These are phyloP conservation scores for Coleophora flavipennella DNA, from an alignment of 2,888 invertebrate genomes.

Conservation along the genomic window DNA sequence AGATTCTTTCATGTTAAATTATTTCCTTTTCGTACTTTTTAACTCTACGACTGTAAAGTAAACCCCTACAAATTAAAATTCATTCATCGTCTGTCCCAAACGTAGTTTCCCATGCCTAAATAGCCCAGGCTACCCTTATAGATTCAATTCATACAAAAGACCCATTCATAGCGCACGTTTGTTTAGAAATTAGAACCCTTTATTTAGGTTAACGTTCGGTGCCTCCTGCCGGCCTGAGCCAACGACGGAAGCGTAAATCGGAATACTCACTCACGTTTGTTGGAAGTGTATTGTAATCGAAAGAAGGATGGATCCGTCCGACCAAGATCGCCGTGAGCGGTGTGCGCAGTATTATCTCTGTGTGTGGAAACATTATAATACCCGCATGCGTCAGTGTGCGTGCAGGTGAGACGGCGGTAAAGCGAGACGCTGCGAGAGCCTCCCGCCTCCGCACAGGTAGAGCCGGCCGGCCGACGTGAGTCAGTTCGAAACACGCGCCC, in stretches of 20 bases:
- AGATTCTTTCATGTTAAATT: too few relatives aligned
- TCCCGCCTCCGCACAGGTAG: constrained; percentile 48
- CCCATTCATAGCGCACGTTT: constrained; percentile 7
- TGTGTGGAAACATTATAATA: constrained; percentile 3
- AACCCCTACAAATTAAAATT: too few relatives aligned
- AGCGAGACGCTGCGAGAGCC: constrained; percentile 49
- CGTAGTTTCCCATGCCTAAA: too few relatives aligned
- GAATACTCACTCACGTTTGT: constrained; percentile 3
- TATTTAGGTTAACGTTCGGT: constrained; percentile 1
- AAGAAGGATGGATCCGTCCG: constrained; percentile 12
- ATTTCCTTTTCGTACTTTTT: too few relatives aligned
- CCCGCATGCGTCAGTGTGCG: constrained; percentile 10
- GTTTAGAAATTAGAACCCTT: constrained; percentile 5
- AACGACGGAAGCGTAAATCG: constrained; percentile 6
- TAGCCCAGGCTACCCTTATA: too few relatives aligned
- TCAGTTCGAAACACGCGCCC: constrained; percentile 49
- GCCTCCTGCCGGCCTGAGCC: not conserved
- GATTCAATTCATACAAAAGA: not conserved
- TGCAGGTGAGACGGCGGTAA: constrained; percentile 29
- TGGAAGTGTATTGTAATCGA: not conserved
- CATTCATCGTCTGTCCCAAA: too few relatives aligned
- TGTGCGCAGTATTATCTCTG: constrained; percentile 5
- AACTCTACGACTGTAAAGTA: too few relatives aligned
- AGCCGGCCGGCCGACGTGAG: constrained; percentile 24
- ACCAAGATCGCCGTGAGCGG: constrained; percentile 3